Conservation (phyloP, 2,113 vertebrate species). For the Myxocyprinus asiaticus region DNA sequence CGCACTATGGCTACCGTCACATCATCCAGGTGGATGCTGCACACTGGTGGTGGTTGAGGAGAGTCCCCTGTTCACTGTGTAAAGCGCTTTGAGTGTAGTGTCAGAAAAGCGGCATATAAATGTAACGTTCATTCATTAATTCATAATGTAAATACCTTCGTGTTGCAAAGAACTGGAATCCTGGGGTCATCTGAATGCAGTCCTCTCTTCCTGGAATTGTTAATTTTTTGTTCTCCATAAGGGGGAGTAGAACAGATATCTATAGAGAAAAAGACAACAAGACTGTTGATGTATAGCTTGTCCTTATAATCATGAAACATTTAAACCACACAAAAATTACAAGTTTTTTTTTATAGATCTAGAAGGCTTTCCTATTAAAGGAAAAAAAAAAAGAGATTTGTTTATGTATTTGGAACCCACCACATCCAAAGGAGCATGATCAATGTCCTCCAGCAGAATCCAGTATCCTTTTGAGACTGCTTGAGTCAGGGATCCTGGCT, state of each 20-base stretch:
- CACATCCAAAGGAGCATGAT: constrained; percentile 95
- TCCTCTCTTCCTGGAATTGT: constrained; percentile 91
- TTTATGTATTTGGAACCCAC: constrained; percentile 68
- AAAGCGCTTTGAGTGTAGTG: too few relatives aligned
- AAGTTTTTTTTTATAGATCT: too few relatives aligned
- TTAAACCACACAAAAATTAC: neutral
- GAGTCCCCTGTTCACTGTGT: too few relatives aligned
- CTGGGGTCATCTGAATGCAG: constrained; percentile 86
- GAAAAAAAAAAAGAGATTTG: neutral
- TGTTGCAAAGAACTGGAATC: constrained; percentile 97
- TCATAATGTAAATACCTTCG: constrained; percentile 77
- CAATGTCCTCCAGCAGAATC: constrained; percentile 96
- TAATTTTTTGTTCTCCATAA: constrained; percentile 92
- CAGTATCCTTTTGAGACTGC: constrained; percentile 89
- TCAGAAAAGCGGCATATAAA: neutral
- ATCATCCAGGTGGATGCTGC: too few relatives aligned
- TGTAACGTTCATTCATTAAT: neutral
- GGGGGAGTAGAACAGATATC: constrained; percentile 92
- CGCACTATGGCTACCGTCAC: too few relatives aligned
- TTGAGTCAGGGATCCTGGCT: constrained; percentile 90
- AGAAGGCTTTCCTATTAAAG: too few relatives aligned
- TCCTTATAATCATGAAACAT: neutral
- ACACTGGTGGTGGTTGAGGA: too few relatives aligned
- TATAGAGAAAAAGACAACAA: constrained; percentile 56
- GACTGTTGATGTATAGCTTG: too few relatives aligned